Conservation (phyloP, 2,797 vertebrate species). For the Schizopygopsis pylzovi region DNA sequence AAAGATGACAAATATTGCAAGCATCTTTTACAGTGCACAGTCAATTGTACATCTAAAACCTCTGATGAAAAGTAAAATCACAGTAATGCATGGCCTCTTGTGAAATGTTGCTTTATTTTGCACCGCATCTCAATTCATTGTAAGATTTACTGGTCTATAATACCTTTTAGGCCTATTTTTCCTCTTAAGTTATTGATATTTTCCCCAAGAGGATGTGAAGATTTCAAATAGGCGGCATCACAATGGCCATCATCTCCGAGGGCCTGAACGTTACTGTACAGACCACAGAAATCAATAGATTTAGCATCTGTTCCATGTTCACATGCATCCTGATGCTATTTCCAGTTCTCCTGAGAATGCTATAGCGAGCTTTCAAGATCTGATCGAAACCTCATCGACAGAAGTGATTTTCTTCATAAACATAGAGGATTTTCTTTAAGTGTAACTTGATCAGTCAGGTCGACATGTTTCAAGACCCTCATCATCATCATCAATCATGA, state of each 20-base stretch:
- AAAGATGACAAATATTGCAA: neutral
- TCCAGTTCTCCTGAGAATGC: slow-evolving; percentile 19
- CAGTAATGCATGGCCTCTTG: neutral
- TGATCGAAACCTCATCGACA: slow-evolving; percentile 18
- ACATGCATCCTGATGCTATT: slow-evolving; percentile 32
- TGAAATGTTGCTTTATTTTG: slow-evolving; percentile 17
- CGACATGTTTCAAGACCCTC: neutral
- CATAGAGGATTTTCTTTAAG: neutral
- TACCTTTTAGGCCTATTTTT: slow-evolving; percentile 19
- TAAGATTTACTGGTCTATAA: slow-evolving; percentile 11
- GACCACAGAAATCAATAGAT: slow-evolving; percentile 45
- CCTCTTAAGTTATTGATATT: slow-evolving; percentile 41
- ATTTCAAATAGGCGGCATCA: slow-evolving; percentile 28
- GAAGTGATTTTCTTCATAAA: slow-evolving; percentile 24
- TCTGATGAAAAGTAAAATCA: neutral
- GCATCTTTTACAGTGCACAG: neutral
- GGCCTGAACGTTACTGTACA: slow-evolving; percentile 25
- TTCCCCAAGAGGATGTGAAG: slow-evolving; percentile 27
- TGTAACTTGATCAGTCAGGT: neutral
- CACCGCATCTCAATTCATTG: neutral
- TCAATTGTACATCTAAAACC: neutral
- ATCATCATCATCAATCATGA: no score
- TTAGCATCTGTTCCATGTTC: slow-evolving; percentile 49
- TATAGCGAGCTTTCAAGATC: slow-evolving; percentile 11
- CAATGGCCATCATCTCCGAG: slow-evolving; percentile 26